phyloP scores from a whole-genome alignment of 1,140 invertebrate genomes.

The Trachymyrmex cornetzi region DNA sequence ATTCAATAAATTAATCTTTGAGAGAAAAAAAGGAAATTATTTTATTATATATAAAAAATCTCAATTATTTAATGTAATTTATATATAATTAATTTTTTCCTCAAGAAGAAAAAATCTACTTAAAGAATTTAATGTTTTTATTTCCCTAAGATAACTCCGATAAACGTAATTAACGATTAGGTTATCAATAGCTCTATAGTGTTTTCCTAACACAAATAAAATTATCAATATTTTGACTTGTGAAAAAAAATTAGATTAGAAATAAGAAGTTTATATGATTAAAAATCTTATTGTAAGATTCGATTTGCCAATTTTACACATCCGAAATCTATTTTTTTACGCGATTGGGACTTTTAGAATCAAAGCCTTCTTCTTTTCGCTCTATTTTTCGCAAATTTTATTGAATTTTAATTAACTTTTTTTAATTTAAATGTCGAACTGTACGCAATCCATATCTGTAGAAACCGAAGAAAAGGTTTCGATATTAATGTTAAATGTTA shows the following conservation, averaged over 20 bases:
- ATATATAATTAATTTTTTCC: not conserved
- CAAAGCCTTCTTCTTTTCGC: too few species aligned
- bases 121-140: not conserved
- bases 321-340: too few species aligned
- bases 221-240: not conserved
- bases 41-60: not conserved
- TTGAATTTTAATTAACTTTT: too few species aligned
- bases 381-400: too few species aligned
- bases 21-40: conserved; percentile 7
- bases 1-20: conserved; percentile 52
- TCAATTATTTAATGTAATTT: conserved; percentile 26
- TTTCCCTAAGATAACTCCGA: not conserved
- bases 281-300: not conserved
- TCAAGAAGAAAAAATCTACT: not conserved
- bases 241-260: conserved; percentile 11
- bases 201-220: not conserved
- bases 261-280: not conserved
- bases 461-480: too few species aligned
- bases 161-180: not conserved
- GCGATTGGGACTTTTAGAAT: too few species aligned
- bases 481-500: too few species aligned
- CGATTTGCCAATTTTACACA: too few species aligned
- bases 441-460: too few species aligned
- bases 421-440: too few species aligned
- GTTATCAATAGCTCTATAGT: not conserved